Evolutionary conservation across 1,140 invertebrate genomes (phyloP).

Genomic region (Bombus vancouverensis): DNA sequence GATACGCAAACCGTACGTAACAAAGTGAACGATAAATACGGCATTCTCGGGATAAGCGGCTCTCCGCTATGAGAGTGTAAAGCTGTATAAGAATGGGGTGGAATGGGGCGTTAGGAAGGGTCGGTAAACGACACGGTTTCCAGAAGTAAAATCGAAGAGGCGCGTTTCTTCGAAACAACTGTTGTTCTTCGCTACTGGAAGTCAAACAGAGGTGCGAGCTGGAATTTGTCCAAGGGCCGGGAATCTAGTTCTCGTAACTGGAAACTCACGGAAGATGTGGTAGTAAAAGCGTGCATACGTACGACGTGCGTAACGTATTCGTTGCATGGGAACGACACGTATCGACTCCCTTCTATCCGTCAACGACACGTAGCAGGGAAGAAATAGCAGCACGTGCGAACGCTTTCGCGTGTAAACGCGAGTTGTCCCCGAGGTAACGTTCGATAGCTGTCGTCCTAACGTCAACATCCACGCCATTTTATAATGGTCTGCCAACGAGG

Average conservation of each 20-base stretch:
- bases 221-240: conserved; percentile 25
- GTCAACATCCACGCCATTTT: neutral
- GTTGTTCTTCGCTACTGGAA: conserved; percentile 4
- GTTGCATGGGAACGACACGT: neutral
- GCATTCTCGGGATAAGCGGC: neutral
- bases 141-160: neutral
- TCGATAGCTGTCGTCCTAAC: neutral
- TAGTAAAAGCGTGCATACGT: neutral
- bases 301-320: neutral
- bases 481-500: neutral
- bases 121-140: neutral
- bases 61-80: neutral
- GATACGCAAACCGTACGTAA: neutral
- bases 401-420: neutral
- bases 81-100: neutral
- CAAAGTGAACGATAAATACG: neutral
- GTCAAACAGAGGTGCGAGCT: neutral
- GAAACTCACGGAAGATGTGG: neutral
- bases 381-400: neutral
- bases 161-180: conserved; percentile 10
- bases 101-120: neutral
- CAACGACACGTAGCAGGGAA: neutral
- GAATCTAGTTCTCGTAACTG: conserved; percentile 39
- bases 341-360: neutral
- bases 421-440: neutral